Evolutionary conservation across 1,140 invertebrate species (phyloP), one percentile per base, ranked within the genome.

Genomic region (Drosophila athabasca): DNA sequence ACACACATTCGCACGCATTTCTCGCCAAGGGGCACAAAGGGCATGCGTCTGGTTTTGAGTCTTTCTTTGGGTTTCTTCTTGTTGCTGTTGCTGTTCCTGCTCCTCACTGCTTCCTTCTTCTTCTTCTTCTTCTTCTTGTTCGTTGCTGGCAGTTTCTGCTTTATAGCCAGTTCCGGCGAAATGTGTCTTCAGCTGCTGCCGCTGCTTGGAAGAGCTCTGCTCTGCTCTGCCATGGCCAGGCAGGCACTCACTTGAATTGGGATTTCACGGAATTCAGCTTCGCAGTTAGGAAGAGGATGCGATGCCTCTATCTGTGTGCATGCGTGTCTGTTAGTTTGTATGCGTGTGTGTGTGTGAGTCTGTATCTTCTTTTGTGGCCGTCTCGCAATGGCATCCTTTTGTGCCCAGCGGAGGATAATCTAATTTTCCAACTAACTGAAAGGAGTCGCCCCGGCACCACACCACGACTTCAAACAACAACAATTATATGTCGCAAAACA

Each of bases 241-340:
- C 35, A 39, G 35, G 35, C 35, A 88, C 83, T 87, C 72, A 88
- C 76, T 83, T 87, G 84, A 83, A 89, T 88, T 88, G 68, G 79
- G 83, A 88, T 88, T 88, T 88, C 83, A 88, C 76, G 76, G 83
- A 88, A 88, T 88, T 88, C 58, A 81, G 72, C 65, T 89, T 69
- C 71, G 68, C 84, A 83, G 84, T 79, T 87, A 88, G 83, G 78
- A 87, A 88, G 83, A 88, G 75, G 82, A 71, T 76, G 71, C 58
- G 82, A 71, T 76, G 71, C 58, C 44, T 59, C 51, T 76, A n/a
- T 54, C n/a, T 60, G 50, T 60, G 31, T 62, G 6, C 46, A 8
- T 62, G 53, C 52, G 44, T 49, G 6, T 64, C 24, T 26, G 24
- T 5, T 26, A 6, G n/a, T 59, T 5, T 62, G 3, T 60, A 22